Evolutionary conservation across 2,113 vertebrate genomes (phyloP), one percentile per base, ranked within the genome.

Genomic region (Girardinichthys multiradiatus): DNA sequence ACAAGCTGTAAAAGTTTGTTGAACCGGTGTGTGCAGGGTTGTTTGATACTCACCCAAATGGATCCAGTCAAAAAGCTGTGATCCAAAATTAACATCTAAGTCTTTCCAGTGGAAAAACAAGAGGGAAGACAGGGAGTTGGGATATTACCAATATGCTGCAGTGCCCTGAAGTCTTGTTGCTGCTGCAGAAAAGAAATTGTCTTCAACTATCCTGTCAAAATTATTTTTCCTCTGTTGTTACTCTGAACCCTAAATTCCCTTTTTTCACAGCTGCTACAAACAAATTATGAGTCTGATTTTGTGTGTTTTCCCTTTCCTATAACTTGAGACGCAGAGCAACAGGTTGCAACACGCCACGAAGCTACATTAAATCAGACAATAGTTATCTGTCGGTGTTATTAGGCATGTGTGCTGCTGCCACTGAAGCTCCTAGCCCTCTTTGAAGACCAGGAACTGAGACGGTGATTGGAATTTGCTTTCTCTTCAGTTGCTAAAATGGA

Each of bases 61-160:
- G 62, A 80, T 85, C 42, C 33, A 21, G 51, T 19, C 26, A 69
- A 45, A 54, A 70, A 17, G 42, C 39, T 9, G 31, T 48, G 73
- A 79, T 81, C 68, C 72, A 66, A 81, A 72, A 72, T 37, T 73
- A 86, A 80, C 76, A 80, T 85, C 61, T 51, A 59, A 64, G 68
- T 81, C 57, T 77, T 70, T 77, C 28, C 67, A 70, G 31, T 39
- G 64, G 29, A 80, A 73, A 60, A 39, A 28, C 28, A 27, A 66
- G 42, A 71, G 63, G 54, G 68, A 77, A 21, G 17, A 37, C 39
- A 48, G 58, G 10, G 42, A 75, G 64, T 19, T 3, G 68, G 67
- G 70, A 76, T 64, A 72, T 85, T 74, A 84, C 72, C 58, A 74
- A 80, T 73, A 81, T 75, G 80, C 70, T 21, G 76, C 79, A 77